Evolutionary conservation across 2,888 invertebrate species (phyloP).

Genomic region (Drosophila prolongata): DNA sequence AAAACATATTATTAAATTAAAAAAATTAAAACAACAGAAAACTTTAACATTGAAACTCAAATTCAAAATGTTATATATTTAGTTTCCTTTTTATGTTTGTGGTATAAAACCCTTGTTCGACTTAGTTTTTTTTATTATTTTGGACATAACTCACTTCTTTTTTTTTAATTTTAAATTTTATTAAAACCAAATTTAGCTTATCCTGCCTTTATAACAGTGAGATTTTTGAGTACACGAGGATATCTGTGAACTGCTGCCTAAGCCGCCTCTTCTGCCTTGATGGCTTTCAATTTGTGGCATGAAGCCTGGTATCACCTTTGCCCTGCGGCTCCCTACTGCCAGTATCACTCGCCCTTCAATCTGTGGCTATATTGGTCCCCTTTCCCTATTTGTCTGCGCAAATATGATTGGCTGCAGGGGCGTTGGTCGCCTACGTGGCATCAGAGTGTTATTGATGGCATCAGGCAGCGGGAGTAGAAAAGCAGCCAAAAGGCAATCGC

Average conservation of each 20-base stretch:
- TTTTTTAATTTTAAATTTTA: too few relatives aligned
- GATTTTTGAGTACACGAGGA: neutral
- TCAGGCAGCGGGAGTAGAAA: constrained; percentile 32
- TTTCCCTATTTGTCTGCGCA: constrained; percentile 39
- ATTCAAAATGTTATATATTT: too few relatives aligned
- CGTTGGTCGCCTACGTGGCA: constrained; percentile 51
- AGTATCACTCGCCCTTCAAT: constrained; percentile 4
- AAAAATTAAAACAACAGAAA: too few relatives aligned
- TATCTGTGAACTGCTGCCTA: constrained; percentile 35
- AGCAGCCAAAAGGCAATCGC: constrained; percentile 26
- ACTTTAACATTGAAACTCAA: too few relatives aligned
- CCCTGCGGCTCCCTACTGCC: constrained; percentile 35
- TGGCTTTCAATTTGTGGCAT: constrained; percentile 75
- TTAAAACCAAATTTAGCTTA: neutral
- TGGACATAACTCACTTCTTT: too few relatives aligned
- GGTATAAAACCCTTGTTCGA: too few relatives aligned
- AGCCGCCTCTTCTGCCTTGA: neutral
- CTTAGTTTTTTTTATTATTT: too few relatives aligned
- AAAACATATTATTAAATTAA: too few relatives aligned
- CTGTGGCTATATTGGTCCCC: constrained; percentile 23
- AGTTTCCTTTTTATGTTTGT: too few relatives aligned
- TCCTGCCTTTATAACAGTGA: neutral
- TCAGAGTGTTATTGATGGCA: constrained; percentile 58
- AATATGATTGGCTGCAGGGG: constrained; percentile 55
- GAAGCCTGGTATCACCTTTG: constrained; percentile 69